Percentiles rank a stretch among this genome's conserved stretches.
Evolutionary conservation across 2,113 vertebrate species (phyloP).

Genomic region (Sigmodon hispidus): DNA sequence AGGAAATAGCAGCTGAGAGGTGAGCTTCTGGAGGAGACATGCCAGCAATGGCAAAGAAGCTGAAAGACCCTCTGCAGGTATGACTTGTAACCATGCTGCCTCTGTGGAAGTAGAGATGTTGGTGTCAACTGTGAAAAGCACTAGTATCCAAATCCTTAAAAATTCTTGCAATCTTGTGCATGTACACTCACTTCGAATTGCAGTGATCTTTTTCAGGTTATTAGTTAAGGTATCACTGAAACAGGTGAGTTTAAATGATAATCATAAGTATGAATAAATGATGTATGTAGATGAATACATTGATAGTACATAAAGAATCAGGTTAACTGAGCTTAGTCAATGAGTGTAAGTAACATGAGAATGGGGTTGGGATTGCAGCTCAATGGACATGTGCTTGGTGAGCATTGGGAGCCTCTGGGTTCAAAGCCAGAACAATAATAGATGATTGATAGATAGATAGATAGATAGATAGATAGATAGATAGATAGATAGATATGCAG

Average conservation of each 20-base stretch:
- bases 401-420: not conserved
- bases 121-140: not conserved
- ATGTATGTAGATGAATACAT: not conserved
- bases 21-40: not conserved
- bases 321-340: not conserved
- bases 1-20: not conserved
- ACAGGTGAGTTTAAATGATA: not conserved
- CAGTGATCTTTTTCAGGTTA: not conserved
- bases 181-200: not conserved
- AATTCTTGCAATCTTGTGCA: not conserved
- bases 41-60: not conserved
- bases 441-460: not conserved
- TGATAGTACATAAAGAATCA: not conserved
- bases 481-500: not conserved
- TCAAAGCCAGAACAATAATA: not conserved
- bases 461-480: not conserved
- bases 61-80: not conserved
- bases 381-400: not conserved
- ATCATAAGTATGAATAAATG: not conserved
- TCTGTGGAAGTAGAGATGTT: not conserved
- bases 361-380: not conserved
- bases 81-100: not conserved
- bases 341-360: not conserved
- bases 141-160: not conserved
- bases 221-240: not conserved